Conservation (phyloP, 2,113 vertebrate genomes). For the Butorides virescens region DNA sequence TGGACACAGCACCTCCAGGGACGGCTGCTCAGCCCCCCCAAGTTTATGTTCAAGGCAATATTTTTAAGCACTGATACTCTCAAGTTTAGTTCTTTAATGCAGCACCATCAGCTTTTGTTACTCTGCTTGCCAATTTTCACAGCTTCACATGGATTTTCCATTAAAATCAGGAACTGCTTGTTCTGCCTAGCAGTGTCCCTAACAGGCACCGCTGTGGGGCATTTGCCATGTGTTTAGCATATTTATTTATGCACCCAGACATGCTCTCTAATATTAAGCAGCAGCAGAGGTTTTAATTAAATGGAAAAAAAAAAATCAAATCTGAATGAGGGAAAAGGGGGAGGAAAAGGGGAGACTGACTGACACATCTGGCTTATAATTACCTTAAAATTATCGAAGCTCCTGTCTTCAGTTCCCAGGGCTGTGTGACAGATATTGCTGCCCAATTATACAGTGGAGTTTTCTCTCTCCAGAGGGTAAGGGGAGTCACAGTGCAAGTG, state of each 20-base stretch:
- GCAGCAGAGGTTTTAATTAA: neutral
- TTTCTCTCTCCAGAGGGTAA: neutral
- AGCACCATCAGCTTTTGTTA: neutral
- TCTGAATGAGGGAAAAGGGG: neutral
- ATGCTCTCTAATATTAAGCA: neutral
- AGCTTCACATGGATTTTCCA: neutral
- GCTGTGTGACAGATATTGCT: fast-evolving
- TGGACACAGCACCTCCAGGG: neutral
- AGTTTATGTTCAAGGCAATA: fast-evolving
- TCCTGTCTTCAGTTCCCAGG: neutral
- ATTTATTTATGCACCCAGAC: neutral
- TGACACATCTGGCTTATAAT: neutral
- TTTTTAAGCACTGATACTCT: neutral
- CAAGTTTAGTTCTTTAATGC: neutral
- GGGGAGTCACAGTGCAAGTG: neutral
- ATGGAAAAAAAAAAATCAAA: neutral
- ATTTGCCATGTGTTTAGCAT: neutral
- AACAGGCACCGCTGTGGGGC: neutral
- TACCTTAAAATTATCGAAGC: neutral
- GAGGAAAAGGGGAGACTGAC: neutral
- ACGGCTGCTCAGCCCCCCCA: neutral
- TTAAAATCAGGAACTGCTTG: neutral
- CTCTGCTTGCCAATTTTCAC: neutral
- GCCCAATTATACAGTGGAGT: neutral
- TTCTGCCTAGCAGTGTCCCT: neutral